Evolutionary conservation across 2,888 invertebrate species (phyloP), one percentile per base, ranked within the genome.

Genomic region (Caenorhabditis drosophilae): DNA sequence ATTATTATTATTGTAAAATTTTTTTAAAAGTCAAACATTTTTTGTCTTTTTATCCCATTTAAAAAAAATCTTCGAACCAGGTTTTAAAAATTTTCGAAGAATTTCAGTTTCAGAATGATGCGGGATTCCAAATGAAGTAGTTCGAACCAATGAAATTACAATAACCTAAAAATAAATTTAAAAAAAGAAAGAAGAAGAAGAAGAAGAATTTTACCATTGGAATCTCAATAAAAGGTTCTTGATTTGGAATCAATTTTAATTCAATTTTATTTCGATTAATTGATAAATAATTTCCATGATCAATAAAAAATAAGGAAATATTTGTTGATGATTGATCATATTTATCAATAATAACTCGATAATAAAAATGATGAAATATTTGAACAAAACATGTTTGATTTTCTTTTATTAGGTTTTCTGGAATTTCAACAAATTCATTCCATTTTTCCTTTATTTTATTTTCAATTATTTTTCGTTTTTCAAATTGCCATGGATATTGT

Each of bases 21-120:
- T n/a, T 40, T 4, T 40, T 16, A 22, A 4, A 22, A 26, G 22
- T 6, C 45, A 16, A 20, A 55, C 55, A 36, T 20, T 25, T 44
- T 64, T 64, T n/a, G 58, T 38, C 34, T 58, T 64, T 31, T 54
- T 49, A 34, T 64, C 64, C 64, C 64, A 64, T 40, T 42, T 38
- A 34, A 64, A 64, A 9, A 40, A 52, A 12, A 64, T 53, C 12
- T 3, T 26, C 1, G 44, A 40, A 12, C 51, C 55, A 23, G 20
- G 7, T 22, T 20, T 41, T 49, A 64, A 16, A 22, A 47, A 48
- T 16, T 47, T 16, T 11, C 58, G 53, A 2, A 64, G n/a, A 22
- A 55, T 51, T 6, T 16, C 26, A 0, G 64, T 64, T 20, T 64
- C 64, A 46, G 64, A 64, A 47, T 58, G 54, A 18, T 64, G 64